Base-by-base conservation (phyloP, 2,797 vertebrate genomes). In the Corythornis leucogaster region DNA sequence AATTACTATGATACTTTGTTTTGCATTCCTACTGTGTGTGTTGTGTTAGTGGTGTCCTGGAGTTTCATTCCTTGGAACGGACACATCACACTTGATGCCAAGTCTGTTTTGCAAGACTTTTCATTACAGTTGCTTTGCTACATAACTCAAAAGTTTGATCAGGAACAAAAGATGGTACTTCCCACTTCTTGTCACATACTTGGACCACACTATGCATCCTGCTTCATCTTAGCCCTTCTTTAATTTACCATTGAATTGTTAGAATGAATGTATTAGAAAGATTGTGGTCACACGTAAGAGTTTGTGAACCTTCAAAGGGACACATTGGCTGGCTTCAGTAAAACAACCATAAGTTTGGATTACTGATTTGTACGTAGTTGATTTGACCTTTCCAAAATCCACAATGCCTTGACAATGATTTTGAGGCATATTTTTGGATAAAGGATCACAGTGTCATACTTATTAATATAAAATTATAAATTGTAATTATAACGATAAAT, bases 51-150 rank as follows among this genome's bases (percentile, higher is more conserved):
- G 55, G 48, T 43, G 9, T 63, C 63, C 53, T 53, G 50, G 57
- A 80, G 57, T 68, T 82, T 76, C 28, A 51, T 51, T 84, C 31
- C 70, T 80, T 86, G 59, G 61, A 87, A 80, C 0, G 0, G 77
- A 84, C 81, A 59, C 18, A 73, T 67, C 76, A 70, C 63, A 59
- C 55, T 25, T 53, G 62, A 58, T 59, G 46, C 35, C 31, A 78
- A 76, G 55, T 9, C 35, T 93, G 9, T 81, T 86, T 88, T 92
- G 63, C 25, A 83, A 86, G 74, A 73, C 25, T 87, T 87, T 75
- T 62, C 62, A 22, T 85, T 87, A 69, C 25, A n/a, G 17, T 48
- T 83, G 26, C 45, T 84, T 80, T 76, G 48, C 57, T 55, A 22
- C 19, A 46, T 26, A 57, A 45, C 25, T 46, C 78, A 66, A 55